Evolutionary conservation across 2,113 vertebrate genomes (phyloP).

Genomic region (Tragelaphus imberbis): DNA sequence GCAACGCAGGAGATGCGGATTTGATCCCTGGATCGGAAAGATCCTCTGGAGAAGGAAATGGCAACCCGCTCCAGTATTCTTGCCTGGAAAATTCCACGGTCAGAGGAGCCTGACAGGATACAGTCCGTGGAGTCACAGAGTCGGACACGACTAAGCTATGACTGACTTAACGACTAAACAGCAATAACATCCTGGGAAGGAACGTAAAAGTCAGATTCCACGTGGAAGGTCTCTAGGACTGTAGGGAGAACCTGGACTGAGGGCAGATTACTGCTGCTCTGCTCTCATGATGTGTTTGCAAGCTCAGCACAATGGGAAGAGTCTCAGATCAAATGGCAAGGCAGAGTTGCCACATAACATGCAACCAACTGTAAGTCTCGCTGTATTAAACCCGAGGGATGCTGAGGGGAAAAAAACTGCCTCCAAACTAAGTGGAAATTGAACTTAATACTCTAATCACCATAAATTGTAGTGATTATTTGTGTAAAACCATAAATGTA

Average conservation of each 20-base stretch:
- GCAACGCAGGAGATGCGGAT: background rate
- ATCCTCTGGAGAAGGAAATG: background rate
- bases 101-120: background rate
- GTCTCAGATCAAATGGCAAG: background rate
- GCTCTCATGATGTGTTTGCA: background rate
- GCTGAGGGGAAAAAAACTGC: background rate
- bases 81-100: background rate
- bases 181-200: background rate
- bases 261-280: background rate
- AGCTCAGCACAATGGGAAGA: background rate
- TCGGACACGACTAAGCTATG: background rate
- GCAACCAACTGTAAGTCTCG: background rate
- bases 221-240: background rate
- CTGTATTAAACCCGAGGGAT: background rate
- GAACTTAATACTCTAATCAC: conserved; percentile 33
- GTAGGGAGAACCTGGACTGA: conserved; percentile 2
- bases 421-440: conserved; percentile 29
- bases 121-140: background rate
- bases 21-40: background rate
- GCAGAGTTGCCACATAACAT: background rate
- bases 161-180: background rate
- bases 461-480: conserved; percentile 28
- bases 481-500: conserved; percentile 46
- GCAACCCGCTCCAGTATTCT: background rate
- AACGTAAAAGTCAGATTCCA: background rate